Conservation (phyloP, 2,888 invertebrate species). For the Tachina fera region DNA sequence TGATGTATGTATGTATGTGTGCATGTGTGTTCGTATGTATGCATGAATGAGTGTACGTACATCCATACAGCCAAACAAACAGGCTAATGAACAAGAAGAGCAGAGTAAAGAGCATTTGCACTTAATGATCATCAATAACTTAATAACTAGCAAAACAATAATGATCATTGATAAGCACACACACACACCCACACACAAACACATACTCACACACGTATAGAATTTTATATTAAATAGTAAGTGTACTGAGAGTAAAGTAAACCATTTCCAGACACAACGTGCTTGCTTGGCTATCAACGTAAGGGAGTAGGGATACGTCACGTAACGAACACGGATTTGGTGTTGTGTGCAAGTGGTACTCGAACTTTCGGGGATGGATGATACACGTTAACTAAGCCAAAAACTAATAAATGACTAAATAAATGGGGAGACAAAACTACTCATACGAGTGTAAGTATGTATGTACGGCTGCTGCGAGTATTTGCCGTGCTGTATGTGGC, state of each 20-base stretch:
- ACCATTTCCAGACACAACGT: neutral
- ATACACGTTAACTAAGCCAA: constrained; percentile 59
- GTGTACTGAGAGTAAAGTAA: constrained; percentile 34
- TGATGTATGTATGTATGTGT: neutral
- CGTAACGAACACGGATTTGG: constrained; percentile 27
- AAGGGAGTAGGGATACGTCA: constrained; percentile 38
- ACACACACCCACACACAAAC: neutral
- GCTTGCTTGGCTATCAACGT: neutral
- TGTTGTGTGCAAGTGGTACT: constrained; percentile 15
- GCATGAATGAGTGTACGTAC: no score
- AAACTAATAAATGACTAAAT: constrained; percentile 53
- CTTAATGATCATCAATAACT: constrained; percentile 59
- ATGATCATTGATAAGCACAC: constrained; percentile 23
- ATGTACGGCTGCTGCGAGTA: neutral
- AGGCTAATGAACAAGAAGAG: constrained; percentile 38
- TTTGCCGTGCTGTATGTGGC: constrained; percentile 24
- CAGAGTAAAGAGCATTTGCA: constrained; percentile 41
- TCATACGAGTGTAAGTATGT: constrained; percentile 12
- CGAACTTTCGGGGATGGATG: constrained; percentile 61
- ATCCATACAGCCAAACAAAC: constrained; percentile 23
- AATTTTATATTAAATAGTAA: constrained; percentile 9
- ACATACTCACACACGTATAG: neutral
- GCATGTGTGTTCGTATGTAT: no score
- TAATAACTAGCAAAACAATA: constrained; percentile 34
- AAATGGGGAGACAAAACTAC: constrained; percentile 45